Evolutionary conservation across 2,888 invertebrate species (phyloP), one percentile per base, ranked within the genome.

Genomic region (Eupithecia centaureata): DNA sequence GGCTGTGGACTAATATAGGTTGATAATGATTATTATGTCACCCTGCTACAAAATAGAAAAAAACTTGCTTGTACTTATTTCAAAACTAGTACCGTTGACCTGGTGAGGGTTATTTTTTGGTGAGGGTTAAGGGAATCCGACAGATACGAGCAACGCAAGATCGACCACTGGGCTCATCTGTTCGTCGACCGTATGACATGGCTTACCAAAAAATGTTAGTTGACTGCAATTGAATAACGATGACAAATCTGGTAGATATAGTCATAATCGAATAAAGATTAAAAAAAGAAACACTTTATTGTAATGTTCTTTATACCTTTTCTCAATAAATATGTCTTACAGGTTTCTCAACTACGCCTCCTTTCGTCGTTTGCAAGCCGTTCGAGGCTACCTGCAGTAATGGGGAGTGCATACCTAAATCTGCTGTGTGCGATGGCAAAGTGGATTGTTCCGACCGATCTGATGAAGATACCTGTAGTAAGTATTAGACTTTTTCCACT

Each of bases 391-490:
- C 98, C 0, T 99, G 99, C 83, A 95, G 95, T 71, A 98, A 97
- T 82, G 97, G 98, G 59, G 96, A 98, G 77, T 99, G 99, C 83
- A 98, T 99, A 74, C 94, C 96, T 0, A 97, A 96, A 84, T 91
- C 95, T 22, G 94, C 95, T 63, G 95, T 98, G 25, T 98, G 98
- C 80, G 95, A 98, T 80, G 96, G 95, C 10, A 93, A 94, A 51
- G 89, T 89, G n/a, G 96, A 98, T 82, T 98, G 98, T 79, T 87
- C 94, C 0, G 99, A 99, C 88, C 95, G 96, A 54, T 97, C 97
- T 0, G 99, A 99, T 86, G 99, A 99, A 92, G 95, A 95, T 74
- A 95, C 96, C 80, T 99, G 99, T 93, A 95, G 98, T 96, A 94
- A 95, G 95, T 95, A 30, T 56, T 51, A 12, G 1, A 13, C 42